Percentiles rank a stretch among this genome's conserved stretches.
These are phyloP conservation scores for Battus philenor DNA, from an alignment of 1,140 invertebrate species.

Conservation along the genomic window DNA sequence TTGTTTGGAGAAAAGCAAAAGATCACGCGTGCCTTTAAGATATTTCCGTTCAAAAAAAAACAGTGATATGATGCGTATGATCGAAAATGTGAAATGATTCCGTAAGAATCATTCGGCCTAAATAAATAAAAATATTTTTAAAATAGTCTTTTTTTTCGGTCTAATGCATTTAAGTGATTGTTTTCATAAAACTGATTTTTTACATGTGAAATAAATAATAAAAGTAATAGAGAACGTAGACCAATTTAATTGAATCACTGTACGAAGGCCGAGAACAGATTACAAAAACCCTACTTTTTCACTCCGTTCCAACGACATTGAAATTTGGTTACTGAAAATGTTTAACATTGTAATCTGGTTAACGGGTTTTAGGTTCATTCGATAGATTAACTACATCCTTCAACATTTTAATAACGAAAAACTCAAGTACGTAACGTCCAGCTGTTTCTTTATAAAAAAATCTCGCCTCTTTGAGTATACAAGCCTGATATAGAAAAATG, in stretches of 20 bases:
- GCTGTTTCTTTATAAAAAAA: slow-evolving; percentile 15
- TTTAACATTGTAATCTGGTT: background rate
- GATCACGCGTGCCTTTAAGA: slow-evolving; percentile 18
- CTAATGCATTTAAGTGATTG: no score
- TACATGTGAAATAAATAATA: slow-evolving; percentile 22
- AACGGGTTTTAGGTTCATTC: background rate
- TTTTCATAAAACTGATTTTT: no score
- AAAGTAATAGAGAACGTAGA: slow-evolving; percentile 42
- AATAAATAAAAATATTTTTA: no score
- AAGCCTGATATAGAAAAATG: slow-evolving; percentile 37
- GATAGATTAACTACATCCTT: no score
- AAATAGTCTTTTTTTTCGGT: no score
- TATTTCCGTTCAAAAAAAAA: slow-evolving; percentile 22
- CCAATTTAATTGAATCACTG: slow-evolving; percentile 12
- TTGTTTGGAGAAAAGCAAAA: slow-evolving; percentile 15
- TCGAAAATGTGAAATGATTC: no score
- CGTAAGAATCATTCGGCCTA: no score
- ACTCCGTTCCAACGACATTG: slow-evolving; percentile 43
- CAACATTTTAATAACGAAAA: slow-evolving; percentile 5
- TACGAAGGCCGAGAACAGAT: slow-evolving; percentile 37
- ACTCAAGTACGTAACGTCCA: slow-evolving; percentile 24
- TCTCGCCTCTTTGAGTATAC: slow-evolving; percentile 55
- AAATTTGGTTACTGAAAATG: slow-evolving; percentile 20
- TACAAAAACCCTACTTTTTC: slow-evolving; percentile 48
- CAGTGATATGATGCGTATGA: no score